Evolutionary conservation across 1,140 invertebrate species (phyloP).

Genomic region (Brachionus rubens): DNA sequence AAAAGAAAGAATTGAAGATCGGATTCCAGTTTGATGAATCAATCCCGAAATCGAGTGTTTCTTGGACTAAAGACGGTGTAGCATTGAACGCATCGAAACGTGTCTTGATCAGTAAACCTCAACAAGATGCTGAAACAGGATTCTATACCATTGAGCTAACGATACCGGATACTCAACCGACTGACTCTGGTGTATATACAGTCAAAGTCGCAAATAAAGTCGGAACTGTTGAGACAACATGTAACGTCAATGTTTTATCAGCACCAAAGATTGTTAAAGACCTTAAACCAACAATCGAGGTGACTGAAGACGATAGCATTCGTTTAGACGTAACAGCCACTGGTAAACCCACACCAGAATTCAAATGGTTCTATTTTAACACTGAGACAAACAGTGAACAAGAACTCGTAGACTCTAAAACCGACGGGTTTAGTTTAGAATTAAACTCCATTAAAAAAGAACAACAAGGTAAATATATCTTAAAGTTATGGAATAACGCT

Average conservation of each 20-base stretch:
- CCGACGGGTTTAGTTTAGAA: not conserved
- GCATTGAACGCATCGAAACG: slow-evolving; percentile 25
- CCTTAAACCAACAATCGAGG: slow-evolving; percentile 8
- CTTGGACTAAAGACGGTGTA: slow-evolving; percentile 32
- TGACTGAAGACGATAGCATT: slow-evolving; percentile 12
- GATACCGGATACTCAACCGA: not conserved
- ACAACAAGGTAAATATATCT: slow-evolving; percentile 30
- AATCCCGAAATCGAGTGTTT: slow-evolving; percentile 21
- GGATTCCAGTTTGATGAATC: slow-evolving; percentile 23
- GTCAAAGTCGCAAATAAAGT: slow-evolving; percentile 42
- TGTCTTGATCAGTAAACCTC: slow-evolving; percentile 12
- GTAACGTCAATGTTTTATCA: slow-evolving; percentile 4
- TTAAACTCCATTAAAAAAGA: slow-evolving; percentile 21
- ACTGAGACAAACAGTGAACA: slow-evolving; percentile 33
- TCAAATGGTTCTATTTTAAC: slow-evolving; percentile 43
- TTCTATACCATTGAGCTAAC: not conserved
- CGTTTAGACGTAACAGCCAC: not conserved
- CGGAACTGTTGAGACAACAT: not conserved
- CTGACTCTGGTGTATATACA: slow-evolving; percentile 35
- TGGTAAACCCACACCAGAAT: slow-evolving; percentile 38
- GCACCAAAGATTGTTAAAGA: slow-evolving; percentile 31
- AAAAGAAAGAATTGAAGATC: slow-evolving; percentile 26
- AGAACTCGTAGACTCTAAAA: not conserved
- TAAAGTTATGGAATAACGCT: slow-evolving; percentile 42
- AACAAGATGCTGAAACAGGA: not conserved